phyloP scores from a whole-genome alignment of 1,140 invertebrate genomes.

The Goniozus legneri region DNA sequence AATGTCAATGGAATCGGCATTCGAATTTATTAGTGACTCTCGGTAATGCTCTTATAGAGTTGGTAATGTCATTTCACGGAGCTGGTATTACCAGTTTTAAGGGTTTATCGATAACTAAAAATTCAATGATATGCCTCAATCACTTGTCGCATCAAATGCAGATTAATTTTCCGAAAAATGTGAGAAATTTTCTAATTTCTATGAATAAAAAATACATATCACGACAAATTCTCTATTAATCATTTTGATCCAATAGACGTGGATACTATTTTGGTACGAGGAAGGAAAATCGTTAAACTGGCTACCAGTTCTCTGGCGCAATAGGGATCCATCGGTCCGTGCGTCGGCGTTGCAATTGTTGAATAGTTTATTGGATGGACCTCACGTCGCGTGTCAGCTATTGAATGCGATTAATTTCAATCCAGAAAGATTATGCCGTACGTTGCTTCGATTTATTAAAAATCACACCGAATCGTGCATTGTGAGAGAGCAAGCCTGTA shows the following conservation, averaged over 20 bases:
- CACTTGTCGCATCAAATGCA: constrained; percentile 56
- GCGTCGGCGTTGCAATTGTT: constrained; percentile 55
- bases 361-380: constrained; percentile 44
- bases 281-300: constrained; percentile 40
- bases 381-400: constrained; percentile 43
- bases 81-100: constrained; percentile 54
- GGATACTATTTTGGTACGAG: constrained; percentile 42
- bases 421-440: constrained; percentile 38
- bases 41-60: constrained; percentile 46
- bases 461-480: constrained; percentile 42
- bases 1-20: constrained; percentile 48
- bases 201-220: too few relatives aligned
- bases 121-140: constrained; percentile 56
- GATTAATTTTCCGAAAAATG: constrained; percentile 44
- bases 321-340: constrained; percentile 55
- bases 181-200: constrained; percentile 24
- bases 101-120: constrained; percentile 57
- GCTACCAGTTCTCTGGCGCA: constrained; percentile 51
- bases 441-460: constrained; percentile 32
- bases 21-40: constrained; percentile 35
- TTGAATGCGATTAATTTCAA: constrained; percentile 39
- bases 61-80: constrained; percentile 55
- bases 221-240: constrained; percentile 1
- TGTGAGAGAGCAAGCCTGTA: constrained; percentile 46
- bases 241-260: constrained; percentile 22